Evolutionary conservation across 2,797 vertebrate genomes (phyloP).

Genomic region (Erpetoichthys calabaricus): DNA sequence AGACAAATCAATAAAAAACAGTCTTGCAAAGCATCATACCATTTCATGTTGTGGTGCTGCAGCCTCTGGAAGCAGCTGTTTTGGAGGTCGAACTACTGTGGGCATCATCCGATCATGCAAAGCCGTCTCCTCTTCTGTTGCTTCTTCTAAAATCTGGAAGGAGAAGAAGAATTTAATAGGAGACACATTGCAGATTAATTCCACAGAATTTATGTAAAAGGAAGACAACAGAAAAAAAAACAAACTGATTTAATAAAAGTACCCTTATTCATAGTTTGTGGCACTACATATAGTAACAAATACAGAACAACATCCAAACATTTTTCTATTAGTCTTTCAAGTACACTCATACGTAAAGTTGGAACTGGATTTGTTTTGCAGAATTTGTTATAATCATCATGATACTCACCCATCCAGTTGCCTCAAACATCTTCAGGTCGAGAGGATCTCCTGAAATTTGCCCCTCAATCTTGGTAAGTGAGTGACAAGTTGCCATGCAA

Average conservation of each 20-base stretch:
- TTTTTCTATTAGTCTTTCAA: too few species aligned
- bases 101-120: constrained; percentile 94
- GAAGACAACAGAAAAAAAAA: too few species aligned
- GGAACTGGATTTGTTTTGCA: neutral
- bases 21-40: constrained; percentile 37
- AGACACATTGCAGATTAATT: too few species aligned
- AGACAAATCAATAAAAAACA: too few species aligned
- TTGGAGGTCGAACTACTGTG: constrained; percentile 85
- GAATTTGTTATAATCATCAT: too few species aligned
- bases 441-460: constrained; percentile 89
- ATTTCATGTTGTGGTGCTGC: constrained; percentile 62
- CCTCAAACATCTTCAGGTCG: constrained; percentile 97
- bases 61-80: constrained; percentile 65
- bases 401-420: constrained; percentile 86
- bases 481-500: constrained; percentile 95
- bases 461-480: constrained; percentile 92
- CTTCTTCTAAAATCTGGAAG: constrained; percentile 79
- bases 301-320: too few species aligned
- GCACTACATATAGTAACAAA: too few species aligned
- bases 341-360: too few species aligned
- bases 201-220: too few species aligned
- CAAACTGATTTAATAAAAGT: neutral
- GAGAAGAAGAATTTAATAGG: neutral
- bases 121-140: constrained; percentile 90
- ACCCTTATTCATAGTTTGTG: neutral